phyloP scores from a whole-genome alignment of 2,888 invertebrate species.

The Chrysolina oricalcia region DNA sequence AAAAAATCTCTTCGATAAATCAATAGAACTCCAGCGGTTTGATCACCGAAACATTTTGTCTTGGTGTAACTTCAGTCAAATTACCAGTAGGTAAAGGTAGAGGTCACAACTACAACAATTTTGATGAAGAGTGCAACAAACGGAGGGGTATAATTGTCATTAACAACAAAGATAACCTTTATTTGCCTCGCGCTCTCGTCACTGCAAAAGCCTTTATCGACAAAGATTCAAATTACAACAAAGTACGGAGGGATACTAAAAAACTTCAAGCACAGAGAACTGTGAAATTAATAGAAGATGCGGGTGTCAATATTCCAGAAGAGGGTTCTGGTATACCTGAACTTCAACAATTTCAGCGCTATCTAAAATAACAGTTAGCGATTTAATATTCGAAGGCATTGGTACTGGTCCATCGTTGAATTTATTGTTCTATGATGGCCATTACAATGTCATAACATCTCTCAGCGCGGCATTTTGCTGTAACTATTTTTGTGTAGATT shows the following conservation, averaged over 20 bases:
- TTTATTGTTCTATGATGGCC: constrained; percentile 38
- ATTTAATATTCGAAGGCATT: constrained; percentile 3
- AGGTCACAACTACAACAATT: not conserved
- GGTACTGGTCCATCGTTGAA: constrained; percentile 13
- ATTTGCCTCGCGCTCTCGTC: no score
- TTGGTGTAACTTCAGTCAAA: no score
- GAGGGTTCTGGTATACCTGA: not conserved
- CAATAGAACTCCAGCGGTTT: constrained; percentile 26
- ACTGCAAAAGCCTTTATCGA: not conserved
- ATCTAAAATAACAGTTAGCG: not conserved
- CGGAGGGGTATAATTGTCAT: no score
- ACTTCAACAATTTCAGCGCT: not conserved
- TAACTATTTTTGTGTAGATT: no score
- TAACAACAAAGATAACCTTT: no score
- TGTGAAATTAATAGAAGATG: not conserved
- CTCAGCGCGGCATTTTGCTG: constrained; percentile 30
- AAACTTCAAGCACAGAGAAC: not conserved
- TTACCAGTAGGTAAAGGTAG: constrained; percentile 16
- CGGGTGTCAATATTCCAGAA: not conserved
- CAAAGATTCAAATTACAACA: constrained; percentile 29
- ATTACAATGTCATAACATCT: constrained; percentile 45
- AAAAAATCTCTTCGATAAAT: constrained; percentile 25
- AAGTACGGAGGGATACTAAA: constrained; percentile 24
- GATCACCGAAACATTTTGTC: constrained; percentile 21
- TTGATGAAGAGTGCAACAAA: constrained; percentile 3